These are phyloP conservation scores for Taxidea taxus DNA, from an alignment of 2,113 vertebrate genomes.

Conservation along the genomic window DNA sequence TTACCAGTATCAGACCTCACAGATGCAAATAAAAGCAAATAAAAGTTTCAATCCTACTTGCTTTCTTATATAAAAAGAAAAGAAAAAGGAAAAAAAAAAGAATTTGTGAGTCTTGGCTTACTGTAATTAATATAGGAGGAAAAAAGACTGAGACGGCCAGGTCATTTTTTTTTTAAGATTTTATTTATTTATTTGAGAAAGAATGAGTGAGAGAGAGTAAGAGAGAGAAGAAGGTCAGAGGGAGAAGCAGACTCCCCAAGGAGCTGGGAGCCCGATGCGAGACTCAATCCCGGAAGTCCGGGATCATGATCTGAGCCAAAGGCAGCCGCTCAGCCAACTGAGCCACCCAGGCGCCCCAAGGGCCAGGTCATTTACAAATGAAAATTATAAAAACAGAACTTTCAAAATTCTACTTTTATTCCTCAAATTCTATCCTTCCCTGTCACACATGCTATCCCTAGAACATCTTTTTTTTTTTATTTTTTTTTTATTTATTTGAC, in stretches of 20 bases:
- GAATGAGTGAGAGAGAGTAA: too few species aligned
- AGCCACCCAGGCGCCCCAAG: too few species aligned
- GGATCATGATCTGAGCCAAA: too few species aligned
- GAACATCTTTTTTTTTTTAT: too few species aligned
- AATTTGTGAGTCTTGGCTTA: background rate
- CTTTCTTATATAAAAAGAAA: background rate
- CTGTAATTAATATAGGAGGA: background rate
- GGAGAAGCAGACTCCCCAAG: too few species aligned
- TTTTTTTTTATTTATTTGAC: too few species aligned
- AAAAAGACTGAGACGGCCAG: background rate
- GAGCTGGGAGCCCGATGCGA: too few species aligned
- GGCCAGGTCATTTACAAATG: background rate
- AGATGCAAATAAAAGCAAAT: background rate
- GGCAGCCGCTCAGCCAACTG: too few species aligned
- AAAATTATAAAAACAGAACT: background rate
- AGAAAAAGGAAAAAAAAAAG: background rate
- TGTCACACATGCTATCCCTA: background rate
- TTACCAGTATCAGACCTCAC: background rate
- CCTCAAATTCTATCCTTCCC: background rate
- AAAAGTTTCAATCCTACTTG: background rate
- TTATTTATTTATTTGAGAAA: too few species aligned
- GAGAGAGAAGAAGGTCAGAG: too few species aligned
- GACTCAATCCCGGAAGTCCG: too few species aligned
- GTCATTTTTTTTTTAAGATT: too few species aligned
- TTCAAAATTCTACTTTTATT: constrained; percentile 14